Base-by-base conservation (phyloP, 2,797 vertebrate species). In the Poeciliopsis turneri region DNA sequence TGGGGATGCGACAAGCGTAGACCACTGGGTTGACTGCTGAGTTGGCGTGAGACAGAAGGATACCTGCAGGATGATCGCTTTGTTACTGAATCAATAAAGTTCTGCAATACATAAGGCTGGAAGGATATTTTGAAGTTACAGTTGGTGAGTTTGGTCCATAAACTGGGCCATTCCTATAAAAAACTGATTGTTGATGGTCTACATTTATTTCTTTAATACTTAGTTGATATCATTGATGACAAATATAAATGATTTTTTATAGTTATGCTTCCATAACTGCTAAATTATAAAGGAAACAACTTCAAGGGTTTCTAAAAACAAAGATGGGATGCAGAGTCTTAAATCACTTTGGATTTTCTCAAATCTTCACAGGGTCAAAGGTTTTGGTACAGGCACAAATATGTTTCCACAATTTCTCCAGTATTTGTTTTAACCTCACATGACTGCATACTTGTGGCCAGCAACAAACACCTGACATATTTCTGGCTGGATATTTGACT, bases 1-100 rank as follows among this genome's bases (percentile, higher is more conserved):
- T 97, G 78, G 95, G 97, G 84, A 97, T 97, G 93, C 94, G 96
- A 77, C 83, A 97, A 7, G 96, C 96, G 0, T 98, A 98, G 78
- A 97, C 75, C 11, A 98, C 88, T 11, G 97, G 97, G 87, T 97
- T 97, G 93, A 97, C 94, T 75, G 95, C 95, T 45, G 97, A 98
- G 83, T 97, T 97, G 64, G 92, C 93, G 0, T 97, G 97, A 59
- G 96, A 96, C 45, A 97, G 86, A 47, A 97, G 88, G 77, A 98
- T 97, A 85, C 89, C 92, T 92, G 87, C 13, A 79, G 72, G 61
- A 74, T 61, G 39, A 49, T 28, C 3, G 0, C 75, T 69, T n/a
- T 41, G 74, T 61, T 64, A 46, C 4, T 41, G 18, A 72, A 9
- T 51, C 28, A 80, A 25, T 10, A 49, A 72, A 68, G 74, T 78